Evolutionary conservation across 2,113 vertebrate species (phyloP).

Genomic region (Numida meleagris): DNA sequence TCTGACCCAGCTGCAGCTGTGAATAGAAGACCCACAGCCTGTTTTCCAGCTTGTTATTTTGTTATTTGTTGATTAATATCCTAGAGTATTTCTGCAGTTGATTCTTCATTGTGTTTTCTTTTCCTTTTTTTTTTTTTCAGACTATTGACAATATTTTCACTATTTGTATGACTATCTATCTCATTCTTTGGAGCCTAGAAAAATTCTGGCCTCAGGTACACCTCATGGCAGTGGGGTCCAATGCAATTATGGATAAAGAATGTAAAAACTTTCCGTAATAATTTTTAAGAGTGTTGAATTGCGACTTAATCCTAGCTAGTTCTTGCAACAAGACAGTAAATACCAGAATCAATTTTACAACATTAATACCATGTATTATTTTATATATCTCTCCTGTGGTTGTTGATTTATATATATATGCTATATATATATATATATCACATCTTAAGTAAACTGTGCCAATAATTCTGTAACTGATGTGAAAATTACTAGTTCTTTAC

Average conservation of each 20-base stretch:
- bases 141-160: neutral
- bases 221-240: neutral
- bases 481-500: neutral
- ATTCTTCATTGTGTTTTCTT: neutral
- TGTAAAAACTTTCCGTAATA: neutral
- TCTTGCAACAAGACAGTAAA: neutral
- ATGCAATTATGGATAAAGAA: neutral
- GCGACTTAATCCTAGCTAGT: neutral
- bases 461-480: neutral
- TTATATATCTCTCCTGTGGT: neutral
- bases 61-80: slow-evolving; percentile 5
- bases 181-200: neutral
- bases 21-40: neutral
- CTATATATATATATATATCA: too few relatives aligned
- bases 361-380: neutral
- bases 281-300: neutral
- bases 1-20: neutral
- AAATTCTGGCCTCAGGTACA: neutral
- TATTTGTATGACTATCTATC: neutral
- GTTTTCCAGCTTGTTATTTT: neutral
- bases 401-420: neutral
- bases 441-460: neutral
- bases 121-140: neutral
- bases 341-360: neutral
- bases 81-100: neutral